Base-by-base conservation (phyloP, 2,113 vertebrate genomes). In the Apeltes quadracus region DNA sequence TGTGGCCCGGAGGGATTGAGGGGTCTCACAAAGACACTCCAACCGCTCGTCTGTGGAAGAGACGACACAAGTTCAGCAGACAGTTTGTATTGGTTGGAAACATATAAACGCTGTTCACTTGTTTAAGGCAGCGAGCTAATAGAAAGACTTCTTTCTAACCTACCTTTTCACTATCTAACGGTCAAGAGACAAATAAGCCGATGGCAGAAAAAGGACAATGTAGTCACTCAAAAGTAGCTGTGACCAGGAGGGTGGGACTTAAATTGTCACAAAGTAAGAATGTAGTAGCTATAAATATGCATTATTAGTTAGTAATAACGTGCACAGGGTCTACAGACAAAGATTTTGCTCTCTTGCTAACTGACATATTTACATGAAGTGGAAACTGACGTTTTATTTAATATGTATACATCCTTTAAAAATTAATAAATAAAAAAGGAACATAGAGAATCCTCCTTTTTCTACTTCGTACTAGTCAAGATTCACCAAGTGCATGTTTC, bases 11-110 rank as follows among this genome's bases (percentile, higher is more conserved):
- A 72, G 89, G 79, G 92, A 94, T 75, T 82, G 89, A 1, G 74
- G 57, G 65, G 89, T 88, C 38, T 92, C 85, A 66, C 93, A 94
- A 73, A 91, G 44, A 76, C 94, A 94, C 75, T 79, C 79, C 67
- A 94, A 75, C 43, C 87, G 89, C 72, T 81, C 89, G 85, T 93
- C 94, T 94, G 81, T 27, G 36, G 63, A 62, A 36, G 65, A 77
- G 39, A 80, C 0, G 29, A 55, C 3, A 58, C 0, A 3, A 59
- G 38, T 51, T 79, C 34, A 59, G 18, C 38, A 68, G 20, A 59
- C 13, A 54, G 2, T 51, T 22, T 34, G 44, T 58, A 39, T 43
- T 0, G 1, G 18, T 34, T 0, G 51, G 22, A 73, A 54, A 69
- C 32, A 72, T 7, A 32, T 7, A 32, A 9, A 44, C 14, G 34